phyloP scores from a whole-genome alignment of 2,888 invertebrate species.

The Tanytarsus gracilentus region DNA sequence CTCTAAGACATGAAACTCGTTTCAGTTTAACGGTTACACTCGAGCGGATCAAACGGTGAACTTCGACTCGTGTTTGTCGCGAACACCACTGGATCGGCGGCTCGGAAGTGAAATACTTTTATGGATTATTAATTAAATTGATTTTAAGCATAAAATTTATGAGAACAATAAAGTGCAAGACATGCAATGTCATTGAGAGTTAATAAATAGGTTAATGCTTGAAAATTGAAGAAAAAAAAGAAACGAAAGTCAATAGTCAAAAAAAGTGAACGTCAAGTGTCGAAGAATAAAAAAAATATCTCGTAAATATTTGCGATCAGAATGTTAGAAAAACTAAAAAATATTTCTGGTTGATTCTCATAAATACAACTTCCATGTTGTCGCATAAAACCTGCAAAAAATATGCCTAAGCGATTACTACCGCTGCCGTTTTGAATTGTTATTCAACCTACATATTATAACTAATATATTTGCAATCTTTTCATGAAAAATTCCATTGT shows the following conservation, averaged over 20 bases:
- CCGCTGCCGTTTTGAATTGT: not conserved
- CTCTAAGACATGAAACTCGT: constrained; percentile 17
- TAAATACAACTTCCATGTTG: too few relatives aligned
- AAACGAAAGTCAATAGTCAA: constrained; percentile 7
- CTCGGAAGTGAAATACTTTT: not conserved
- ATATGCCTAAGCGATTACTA: constrained; percentile 15
- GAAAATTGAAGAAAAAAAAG: not conserved
- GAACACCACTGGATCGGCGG: not conserved
- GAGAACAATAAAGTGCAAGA: not conserved
- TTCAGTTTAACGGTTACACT: constrained; percentile 27
- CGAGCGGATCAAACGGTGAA: constrained; percentile 9
- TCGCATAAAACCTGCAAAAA: too few relatives aligned
- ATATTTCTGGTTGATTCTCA: too few relatives aligned
- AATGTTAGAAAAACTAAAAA: too few relatives aligned
- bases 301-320: constrained; percentile 1
- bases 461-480: constrained; percentile 1
- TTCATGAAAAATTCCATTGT: constrained; percentile 19
- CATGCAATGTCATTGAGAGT: constrained; percentile 8
- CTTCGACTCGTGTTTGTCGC: constrained; percentile 1
- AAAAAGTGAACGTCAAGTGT: not conserved
- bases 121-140: not conserved
- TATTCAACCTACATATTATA: not conserved
- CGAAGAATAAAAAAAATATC: not conserved
- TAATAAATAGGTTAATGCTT: constrained; percentile 6
- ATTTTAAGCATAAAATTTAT: not conserved